A percentile compares a stretch with the other conserved stretches of the same genome.
These are phyloP conservation scores for Oophaga pumilio DNA, from an alignment of 2,113 vertebrate genomes.

Conservation along the genomic window DNA sequence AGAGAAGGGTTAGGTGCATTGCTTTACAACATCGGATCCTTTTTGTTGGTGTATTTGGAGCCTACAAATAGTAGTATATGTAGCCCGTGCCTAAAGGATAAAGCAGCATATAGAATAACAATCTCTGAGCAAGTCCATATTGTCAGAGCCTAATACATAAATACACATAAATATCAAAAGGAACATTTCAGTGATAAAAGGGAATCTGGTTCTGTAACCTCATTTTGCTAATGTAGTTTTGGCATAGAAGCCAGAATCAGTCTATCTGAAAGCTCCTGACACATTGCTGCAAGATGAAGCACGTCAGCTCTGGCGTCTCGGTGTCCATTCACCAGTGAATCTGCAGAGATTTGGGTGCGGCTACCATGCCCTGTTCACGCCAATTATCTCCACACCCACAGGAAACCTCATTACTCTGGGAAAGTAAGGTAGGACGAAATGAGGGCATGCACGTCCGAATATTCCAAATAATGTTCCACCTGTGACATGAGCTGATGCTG, in stretches of 20 bases:
- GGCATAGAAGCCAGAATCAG: neutral
- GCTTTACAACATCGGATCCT: too few relatives aligned
- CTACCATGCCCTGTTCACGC: slow-evolving; percentile 10
- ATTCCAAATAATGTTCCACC: neutral
- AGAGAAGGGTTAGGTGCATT: too few relatives aligned
- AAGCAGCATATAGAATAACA: neutral
- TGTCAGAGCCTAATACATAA: neutral
- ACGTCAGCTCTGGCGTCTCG: neutral
- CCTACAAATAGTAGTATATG: neutral
- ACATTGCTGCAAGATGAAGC: slow-evolving; percentile 54
- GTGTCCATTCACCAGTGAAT: neutral
- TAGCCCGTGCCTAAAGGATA: neutral
- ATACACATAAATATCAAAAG: neutral
- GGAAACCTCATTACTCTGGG: slow-evolving; percentile 27
- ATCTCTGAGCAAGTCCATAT: neutral
- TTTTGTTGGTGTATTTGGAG: too few relatives aligned
- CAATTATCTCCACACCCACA: slow-evolving; percentile 42
- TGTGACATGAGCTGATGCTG: neutral
- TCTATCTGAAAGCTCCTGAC: slow-evolving; percentile 14
- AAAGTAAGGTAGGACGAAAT: neutral
- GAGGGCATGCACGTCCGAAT: neutral
- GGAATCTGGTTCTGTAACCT: neutral
- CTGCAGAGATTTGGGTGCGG: slow-evolving; percentile 45
- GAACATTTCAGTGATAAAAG: too few relatives aligned
- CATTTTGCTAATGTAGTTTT: neutral